A percentile compares a stretch with the other conserved stretches of the same genome.
Conservation (phyloP, 2,888 invertebrate species). For the Lithophane ornitopus region DNA sequence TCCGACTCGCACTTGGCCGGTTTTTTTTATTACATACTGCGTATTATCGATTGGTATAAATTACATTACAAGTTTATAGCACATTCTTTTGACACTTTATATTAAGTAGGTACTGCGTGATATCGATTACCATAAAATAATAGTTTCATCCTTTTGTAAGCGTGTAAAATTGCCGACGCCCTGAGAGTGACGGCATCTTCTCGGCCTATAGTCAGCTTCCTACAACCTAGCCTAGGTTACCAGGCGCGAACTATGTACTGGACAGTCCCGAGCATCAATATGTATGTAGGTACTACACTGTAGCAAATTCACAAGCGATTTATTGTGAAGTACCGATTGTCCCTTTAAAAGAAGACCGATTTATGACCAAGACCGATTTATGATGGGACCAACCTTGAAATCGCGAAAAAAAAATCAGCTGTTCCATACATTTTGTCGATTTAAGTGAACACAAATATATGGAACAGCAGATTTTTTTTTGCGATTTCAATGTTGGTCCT, state of each 20-base stretch:
- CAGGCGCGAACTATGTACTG: background rate
- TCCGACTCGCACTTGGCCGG: too few relatives aligned
- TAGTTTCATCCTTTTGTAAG: background rate
- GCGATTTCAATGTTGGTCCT: too few relatives aligned
- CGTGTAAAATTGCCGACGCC: background rate
- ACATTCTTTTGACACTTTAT: background rate
- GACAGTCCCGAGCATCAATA: background rate
- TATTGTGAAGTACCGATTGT: background rate
- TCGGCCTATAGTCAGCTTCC: background rate
- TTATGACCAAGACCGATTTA: too few relatives aligned
- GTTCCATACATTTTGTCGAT: too few relatives aligned
- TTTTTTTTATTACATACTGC: background rate
- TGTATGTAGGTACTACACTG: background rate
- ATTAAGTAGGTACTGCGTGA: background rate
- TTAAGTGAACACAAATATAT: too few relatives aligned
- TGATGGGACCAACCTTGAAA: too few relatives aligned
- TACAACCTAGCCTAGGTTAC: background rate
- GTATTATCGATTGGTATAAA: conserved; percentile 1
- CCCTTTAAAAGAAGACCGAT: background rate
- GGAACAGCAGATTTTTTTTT: too few relatives aligned
- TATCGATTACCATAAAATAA: background rate
- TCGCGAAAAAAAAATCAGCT: too few relatives aligned
- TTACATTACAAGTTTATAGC: background rate
- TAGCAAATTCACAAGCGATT: background rate
- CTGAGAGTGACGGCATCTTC: too few relatives aligned